A percentile compares a stretch with the other conserved stretches of the same genome.
These are phyloP conservation scores for Parnassius smintheus DNA, from an alignment of 2,888 invertebrate genomes.

Conservation along the genomic window DNA sequence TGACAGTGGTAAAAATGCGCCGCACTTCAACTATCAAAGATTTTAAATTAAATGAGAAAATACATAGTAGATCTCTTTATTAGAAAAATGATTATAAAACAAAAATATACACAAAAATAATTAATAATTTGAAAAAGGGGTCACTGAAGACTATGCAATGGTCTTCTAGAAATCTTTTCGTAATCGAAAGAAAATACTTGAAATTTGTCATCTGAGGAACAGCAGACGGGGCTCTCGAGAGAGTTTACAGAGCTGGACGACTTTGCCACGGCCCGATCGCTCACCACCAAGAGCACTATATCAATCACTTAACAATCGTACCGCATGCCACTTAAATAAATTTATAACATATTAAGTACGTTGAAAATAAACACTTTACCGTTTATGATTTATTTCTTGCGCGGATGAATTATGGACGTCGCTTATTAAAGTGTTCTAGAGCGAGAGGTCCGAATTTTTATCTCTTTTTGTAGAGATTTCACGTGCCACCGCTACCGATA, in stretches of 20 bases:
- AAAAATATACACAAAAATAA: too few relatives aligned
- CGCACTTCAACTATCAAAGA: background rate
- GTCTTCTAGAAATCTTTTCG: too few relatives aligned
- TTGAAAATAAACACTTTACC: constrained; percentile 78
- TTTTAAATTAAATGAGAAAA: background rate
- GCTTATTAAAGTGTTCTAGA: constrained; percentile 63
- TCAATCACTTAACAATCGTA: constrained; percentile 77
- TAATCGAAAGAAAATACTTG: too few relatives aligned
- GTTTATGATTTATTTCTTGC: constrained; percentile 79
- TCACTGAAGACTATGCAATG: too few relatives aligned
- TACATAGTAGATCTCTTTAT: too few relatives aligned
- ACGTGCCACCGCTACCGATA: constrained; percentile 72
- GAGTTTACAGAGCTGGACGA: background rate
- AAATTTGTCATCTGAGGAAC: background rate
- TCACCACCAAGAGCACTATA: constrained; percentile 66
- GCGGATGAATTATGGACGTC: constrained; percentile 73
- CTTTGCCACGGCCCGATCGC: constrained; percentile 47
- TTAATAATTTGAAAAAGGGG: too few relatives aligned
- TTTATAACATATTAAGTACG: constrained; percentile 81
- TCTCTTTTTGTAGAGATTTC: constrained; percentile 68
- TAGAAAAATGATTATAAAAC: too few relatives aligned
- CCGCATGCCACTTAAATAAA: constrained; percentile 78
- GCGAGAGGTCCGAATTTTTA: constrained; percentile 62
- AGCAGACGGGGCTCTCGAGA: background rate
- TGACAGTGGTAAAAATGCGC: background rate